These are phyloP conservation scores for Tor tambroides DNA, from an alignment of 2,113 vertebrate genomes.

Conservation along the genomic window DNA sequence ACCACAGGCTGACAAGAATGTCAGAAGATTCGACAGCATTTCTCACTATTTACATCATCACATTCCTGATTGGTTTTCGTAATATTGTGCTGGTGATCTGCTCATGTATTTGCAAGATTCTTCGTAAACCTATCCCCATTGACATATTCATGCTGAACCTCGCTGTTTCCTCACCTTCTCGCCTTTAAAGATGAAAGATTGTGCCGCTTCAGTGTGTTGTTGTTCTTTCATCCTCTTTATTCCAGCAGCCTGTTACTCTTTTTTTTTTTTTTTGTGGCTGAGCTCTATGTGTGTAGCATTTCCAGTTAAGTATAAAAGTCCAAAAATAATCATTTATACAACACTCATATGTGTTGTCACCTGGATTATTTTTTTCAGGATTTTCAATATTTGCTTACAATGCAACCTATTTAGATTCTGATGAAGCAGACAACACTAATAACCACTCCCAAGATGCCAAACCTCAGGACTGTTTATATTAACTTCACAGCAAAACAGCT, in stretches of 20 bases:
- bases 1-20: not conserved
- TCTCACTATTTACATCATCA: too few relatives aligned
- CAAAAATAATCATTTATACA: conserved; percentile 53
- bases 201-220: not conserved
- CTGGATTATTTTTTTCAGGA: conserved; percentile 49
- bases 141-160: conserved; percentile 77
- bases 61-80: conserved; percentile 64
- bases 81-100: conserved; percentile 70
- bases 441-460: accelerated
- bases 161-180: conserved; percentile 36
- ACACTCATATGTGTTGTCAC: conserved; percentile 52
- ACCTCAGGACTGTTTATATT: conserved; percentile 24
- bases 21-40: not conserved
- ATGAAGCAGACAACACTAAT: not conserved
- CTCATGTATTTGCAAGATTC: conserved; percentile 65
- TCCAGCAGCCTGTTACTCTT: conserved; percentile 62
- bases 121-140: conserved; percentile 53
- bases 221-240: conserved; percentile 67
- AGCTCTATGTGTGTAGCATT: conserved; percentile 71
- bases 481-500: conserved; percentile 40
- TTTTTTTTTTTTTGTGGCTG: conserved; percentile 41
- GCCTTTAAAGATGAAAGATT: conserved; percentile 47
- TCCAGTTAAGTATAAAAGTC: conserved; percentile 66
- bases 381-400: conserved; percentile 63
- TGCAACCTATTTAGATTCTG: not conserved